Evolutionary conservation across 1,140 invertebrate genomes (phyloP).

Genomic region (Caenorhabditis latens): DNA sequence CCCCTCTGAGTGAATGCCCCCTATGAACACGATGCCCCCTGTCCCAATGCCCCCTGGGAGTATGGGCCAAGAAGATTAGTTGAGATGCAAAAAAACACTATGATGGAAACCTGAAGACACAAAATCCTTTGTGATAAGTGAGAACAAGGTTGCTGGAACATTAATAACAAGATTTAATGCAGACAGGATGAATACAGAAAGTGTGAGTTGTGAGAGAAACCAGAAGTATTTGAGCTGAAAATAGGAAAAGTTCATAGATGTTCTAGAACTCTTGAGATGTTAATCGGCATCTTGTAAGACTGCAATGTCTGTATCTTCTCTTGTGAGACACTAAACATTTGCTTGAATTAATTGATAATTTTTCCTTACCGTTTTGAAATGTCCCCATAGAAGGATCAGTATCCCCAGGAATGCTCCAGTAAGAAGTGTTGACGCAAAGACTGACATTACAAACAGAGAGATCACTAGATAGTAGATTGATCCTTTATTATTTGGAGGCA

Average conservation of each 20-base stretch:
- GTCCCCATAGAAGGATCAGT: background rate
- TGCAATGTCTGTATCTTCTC: no score
- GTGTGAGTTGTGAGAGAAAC: background rate
- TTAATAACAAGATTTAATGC: background rate
- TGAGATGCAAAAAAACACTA: background rate
- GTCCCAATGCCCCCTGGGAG: no score
- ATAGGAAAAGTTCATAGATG: background rate
- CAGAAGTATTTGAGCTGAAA: slow-evolving; percentile 1
- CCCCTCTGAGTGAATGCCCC: no score
- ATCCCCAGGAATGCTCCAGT: background rate
- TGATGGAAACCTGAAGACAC: background rate
- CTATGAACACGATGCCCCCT: no score
- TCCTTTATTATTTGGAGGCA: background rate
- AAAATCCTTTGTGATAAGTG: background rate
- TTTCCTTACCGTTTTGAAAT: background rate
- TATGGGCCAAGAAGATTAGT: no score
- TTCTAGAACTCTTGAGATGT: no score
- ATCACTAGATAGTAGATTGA: slow-evolving; percentile 15
- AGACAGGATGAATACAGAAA: background rate
- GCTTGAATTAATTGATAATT: background rate
- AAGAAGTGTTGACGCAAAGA: background rate
- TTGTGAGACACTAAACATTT: no score
- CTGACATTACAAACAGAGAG: background rate
- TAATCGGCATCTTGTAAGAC: no score
- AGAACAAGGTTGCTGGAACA: slow-evolving; percentile 11